Evolutionary conservation across 2,113 vertebrate species (phyloP), one percentile per base, ranked within the genome.

Genomic region (Paramormyrops kingsleyae): DNA sequence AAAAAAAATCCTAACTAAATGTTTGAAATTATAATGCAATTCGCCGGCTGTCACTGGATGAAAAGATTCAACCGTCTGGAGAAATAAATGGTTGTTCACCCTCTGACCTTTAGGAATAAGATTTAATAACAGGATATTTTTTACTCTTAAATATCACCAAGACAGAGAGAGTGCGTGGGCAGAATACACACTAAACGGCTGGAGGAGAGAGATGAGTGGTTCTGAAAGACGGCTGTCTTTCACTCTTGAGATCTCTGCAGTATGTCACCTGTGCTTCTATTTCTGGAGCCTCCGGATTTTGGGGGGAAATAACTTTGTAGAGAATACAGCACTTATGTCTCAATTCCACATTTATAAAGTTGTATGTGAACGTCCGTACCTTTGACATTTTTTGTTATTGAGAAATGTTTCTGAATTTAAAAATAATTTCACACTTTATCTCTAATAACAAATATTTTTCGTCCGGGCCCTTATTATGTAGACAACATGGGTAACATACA

Each of bases 71-170:
- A 85, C 42, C 1, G 10, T 47, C 24, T 21, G 46, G 46, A 46
- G 83, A 50, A 47, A 49, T 47, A 85, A 85, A 47, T 85, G 83
- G 44, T 86, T 50, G 44, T 86, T 47, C 44, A 50, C 83, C n/a
- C 21, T 31, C 44, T 86, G 83, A 49, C 83, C 83, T 85, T 49
- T 85, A 49, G 83, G 44, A 47, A 80, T 85, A 47, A 83, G 83
- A 85, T 44, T 49, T 85, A 85, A 46, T 47, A 46, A 44, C 42
- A 85, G 42, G 35, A 19, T 80, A 42, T 85, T 46, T 85, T 85
- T 85, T 85, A 85, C 47, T n/a, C 42, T 85, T 85, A 85, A 85
- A 85, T 47, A 85, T 85, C 35, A 42, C 35, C 74, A 80, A 80
- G 31, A 80, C 74, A 80, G 35, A 42, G 31, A 42, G 13, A 42